A percentile compares a stretch with the other conserved stretches of the same genome.
Evolutionary conservation across 2,888 invertebrate species (phyloP).

Genomic region (Tryphoninae sp.): DNA sequence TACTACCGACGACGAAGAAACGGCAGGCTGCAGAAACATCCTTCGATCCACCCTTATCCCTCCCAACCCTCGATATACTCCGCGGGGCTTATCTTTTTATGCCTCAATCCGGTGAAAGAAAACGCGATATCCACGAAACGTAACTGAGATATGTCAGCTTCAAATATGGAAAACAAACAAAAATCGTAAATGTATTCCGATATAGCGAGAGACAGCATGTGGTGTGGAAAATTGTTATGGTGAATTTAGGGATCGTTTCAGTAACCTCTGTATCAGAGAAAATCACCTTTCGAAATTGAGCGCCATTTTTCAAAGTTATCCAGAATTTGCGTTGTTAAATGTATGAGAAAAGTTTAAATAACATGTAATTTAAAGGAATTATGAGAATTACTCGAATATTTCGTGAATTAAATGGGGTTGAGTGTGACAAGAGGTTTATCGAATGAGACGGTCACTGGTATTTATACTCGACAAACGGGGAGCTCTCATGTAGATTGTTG

Average conservation of each 20-base stretch:
- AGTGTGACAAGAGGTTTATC: neutral
- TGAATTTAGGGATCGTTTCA: no score
- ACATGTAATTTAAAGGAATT: no score
- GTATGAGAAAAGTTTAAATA: no score
- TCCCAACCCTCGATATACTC: conserved; percentile 16
- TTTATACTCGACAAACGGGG: conserved; percentile 5
- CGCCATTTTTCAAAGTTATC: no score
- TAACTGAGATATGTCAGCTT: conserved; percentile 7
- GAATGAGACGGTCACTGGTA: neutral
- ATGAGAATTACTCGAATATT: no score
- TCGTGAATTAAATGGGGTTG: no score
- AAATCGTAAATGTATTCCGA: conserved; percentile 3
- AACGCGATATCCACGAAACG: conserved; percentile 29
- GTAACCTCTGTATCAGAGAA: no score
- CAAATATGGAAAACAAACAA: neutral
- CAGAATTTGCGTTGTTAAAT: no score
- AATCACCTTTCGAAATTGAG: no score
- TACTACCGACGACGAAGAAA: conserved; percentile 56
- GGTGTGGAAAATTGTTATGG: conserved; percentile 58
- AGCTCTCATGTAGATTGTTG: conserved; percentile 22
- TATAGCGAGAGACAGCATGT: conserved; percentile 57
- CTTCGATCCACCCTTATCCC: neutral
- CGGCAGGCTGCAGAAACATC: conserved; percentile 24
- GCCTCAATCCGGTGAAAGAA: conserved; percentile 48
- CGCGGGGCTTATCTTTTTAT: conserved; percentile 53